Evolutionary conservation across 2,888 invertebrate genomes (phyloP).

Genomic region (Drosophila formosana): DNA sequence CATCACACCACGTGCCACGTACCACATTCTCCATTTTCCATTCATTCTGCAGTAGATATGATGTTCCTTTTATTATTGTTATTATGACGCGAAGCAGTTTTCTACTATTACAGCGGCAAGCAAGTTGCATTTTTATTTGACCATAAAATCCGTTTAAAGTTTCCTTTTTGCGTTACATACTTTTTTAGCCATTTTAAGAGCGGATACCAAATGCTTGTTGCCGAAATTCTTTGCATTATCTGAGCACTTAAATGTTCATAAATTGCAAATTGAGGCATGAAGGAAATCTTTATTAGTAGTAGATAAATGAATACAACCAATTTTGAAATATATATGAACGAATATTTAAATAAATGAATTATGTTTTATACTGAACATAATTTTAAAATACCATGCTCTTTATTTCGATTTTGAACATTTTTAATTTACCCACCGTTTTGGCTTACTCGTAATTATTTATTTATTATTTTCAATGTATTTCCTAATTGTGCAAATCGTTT

Average conservation of each 20-base stretch:
- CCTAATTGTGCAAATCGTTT: too few species aligned
- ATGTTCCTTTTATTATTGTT: slow-evolving; percentile 17
- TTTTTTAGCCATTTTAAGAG: neutral
- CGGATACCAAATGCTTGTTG: neutral
- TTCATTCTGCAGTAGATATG: slow-evolving; percentile 5
- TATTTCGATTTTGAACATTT: too few species aligned
- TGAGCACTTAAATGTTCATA: neutral
- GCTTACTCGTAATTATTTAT: too few species aligned
- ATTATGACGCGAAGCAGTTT: slow-evolving; percentile 19
- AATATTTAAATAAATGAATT: too few species aligned
- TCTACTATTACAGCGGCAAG: neutral
- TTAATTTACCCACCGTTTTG: too few species aligned
- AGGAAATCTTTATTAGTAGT: too few species aligned
- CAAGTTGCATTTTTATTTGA: slow-evolving; percentile 1
- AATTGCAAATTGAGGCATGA: too few species aligned
- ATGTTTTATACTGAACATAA: too few species aligned
- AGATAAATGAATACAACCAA: too few species aligned
- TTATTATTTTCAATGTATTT: too few species aligned
- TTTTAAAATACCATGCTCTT: too few species aligned
- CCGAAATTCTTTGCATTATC: neutral
- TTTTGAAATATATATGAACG: too few species aligned
- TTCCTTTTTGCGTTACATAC: neutral
- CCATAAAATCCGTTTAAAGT: neutral
- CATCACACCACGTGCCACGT: slow-evolving; percentile 37
- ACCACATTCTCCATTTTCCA: slow-evolving; percentile 10